Evolutionary conservation across 1,140 invertebrate genomes (phyloP).

Genomic region (Drosophila bocqueti): DNA sequence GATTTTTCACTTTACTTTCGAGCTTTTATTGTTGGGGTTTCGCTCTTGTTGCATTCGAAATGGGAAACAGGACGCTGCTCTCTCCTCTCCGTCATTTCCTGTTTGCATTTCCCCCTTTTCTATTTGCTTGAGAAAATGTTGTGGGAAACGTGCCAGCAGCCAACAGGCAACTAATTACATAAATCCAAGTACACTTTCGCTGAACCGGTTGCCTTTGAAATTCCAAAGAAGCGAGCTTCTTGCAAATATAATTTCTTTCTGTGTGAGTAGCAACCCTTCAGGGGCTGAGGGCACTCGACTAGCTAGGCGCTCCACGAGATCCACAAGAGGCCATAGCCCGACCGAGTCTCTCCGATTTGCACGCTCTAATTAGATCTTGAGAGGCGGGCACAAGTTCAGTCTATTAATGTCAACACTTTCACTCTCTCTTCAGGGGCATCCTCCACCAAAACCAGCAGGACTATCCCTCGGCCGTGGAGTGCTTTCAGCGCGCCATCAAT

Average conservation of each 20-base stretch:
- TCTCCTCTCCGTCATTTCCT: not conserved
- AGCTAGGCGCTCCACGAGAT: constrained; percentile 24
- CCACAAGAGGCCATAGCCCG: constrained; percentile 29
- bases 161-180: constrained; percentile 63
- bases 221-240: not conserved
- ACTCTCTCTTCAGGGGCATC: constrained; percentile 92
- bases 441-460: constrained; percentile 95
- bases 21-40: constrained; percentile 38
- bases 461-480: constrained; percentile 95
- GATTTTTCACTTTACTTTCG: constrained; percentile 59
- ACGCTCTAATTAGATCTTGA: constrained; percentile 71
- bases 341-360: constrained; percentile 19
- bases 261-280: constrained; percentile 27
- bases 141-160: constrained; percentile 22
- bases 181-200: constrained; percentile 33
- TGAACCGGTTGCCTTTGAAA: constrained; percentile 2
- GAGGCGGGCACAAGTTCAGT: constrained; percentile 70
- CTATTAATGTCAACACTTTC: constrained; percentile 69
- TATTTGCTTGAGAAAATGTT: constrained; percentile 7
- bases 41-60: constrained; percentile 22
- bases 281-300: constrained; percentile 26
- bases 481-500: constrained; percentile 96
- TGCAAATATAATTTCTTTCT: constrained; percentile 5
- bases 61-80: constrained; percentile 9
- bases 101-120: constrained; percentile 16